Base-by-base conservation (phyloP, 1,140 invertebrate genomes). In the Odontomachus brunneus region DNA sequence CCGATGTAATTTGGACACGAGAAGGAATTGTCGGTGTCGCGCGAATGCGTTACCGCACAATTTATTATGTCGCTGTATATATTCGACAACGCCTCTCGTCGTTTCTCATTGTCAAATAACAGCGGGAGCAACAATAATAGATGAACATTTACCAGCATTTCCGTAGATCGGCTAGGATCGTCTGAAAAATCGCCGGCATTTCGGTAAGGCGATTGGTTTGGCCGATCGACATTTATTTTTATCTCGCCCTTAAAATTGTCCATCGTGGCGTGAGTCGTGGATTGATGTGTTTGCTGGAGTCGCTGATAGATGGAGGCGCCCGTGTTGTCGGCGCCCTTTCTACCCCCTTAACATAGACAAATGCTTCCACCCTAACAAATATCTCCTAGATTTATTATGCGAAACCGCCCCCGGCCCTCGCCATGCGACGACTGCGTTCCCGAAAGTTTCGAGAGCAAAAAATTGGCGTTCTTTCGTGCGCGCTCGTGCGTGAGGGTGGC, bases 301-400 rank as follows among this genome's bases (percentile, higher is more conserved):
- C 86, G 89, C 85, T 93, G 92, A 93, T 93, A 91, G 90, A 93
- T 93, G 92, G 89, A 93, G 88, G 88, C 87, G 89, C 73, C 86
- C 86, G 82, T 90, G 90, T 91, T 92, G 90, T 91, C 89, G 88
- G 89, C 90, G 90, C 91, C 86, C 89, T 89, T 90, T 81, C 83
- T 87, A 89, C 84, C 87, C 88, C 85, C 87, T 89, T 90, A 92
- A 91, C 88, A 84, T 84, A 92, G 90, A 93, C 88, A 93, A 93
- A 93, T 94, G 92, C 89, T 90, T 91, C 89, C 86, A 85, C 85
- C 89, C 83, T 84, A 84, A 91, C 89, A 89, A 93, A 93, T 90
- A 90, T 89, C 90, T 91, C 88, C 53, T 88, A 92, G 92, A 93
- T 93, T 94, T 93, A 94, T 93, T 92, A 93, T 93, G 89, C 88